Evolutionary conservation across 2,113 vertebrate species (phyloP).

Genomic region (Gopherus evgoodei): DNA sequence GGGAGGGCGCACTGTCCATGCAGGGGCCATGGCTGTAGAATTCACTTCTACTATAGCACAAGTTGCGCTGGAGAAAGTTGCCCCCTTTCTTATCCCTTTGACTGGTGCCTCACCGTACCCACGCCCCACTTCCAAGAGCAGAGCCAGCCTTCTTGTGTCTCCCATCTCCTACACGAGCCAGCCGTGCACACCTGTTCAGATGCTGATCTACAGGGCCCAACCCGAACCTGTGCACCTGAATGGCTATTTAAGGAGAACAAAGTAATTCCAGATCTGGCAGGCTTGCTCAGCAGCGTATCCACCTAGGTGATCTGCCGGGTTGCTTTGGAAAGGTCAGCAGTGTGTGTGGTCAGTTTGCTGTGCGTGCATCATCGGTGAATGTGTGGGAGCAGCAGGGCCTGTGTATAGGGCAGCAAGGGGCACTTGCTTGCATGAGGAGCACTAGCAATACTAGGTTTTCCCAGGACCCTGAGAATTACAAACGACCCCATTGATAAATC

Average conservation of each 20-base stretch:
- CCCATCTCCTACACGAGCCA: not conserved
- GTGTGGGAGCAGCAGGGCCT: not conserved
- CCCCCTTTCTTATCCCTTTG: not conserved
- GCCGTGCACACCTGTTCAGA: not conserved
- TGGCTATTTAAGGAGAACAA: not conserved
- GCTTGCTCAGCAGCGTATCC: accelerated
- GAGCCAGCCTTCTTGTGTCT: not conserved
- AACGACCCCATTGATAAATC: accelerated
- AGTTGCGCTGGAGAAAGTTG: not conserved
- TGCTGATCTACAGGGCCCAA: not conserved
- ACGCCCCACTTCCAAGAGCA: not conserved
- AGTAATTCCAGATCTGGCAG: not conserved
- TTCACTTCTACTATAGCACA: not conserved
- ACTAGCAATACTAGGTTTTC: not conserved
- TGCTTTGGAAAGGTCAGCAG: not conserved
- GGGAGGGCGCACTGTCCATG: no score
- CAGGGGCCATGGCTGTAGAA: no score
- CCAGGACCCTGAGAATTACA: not conserved
- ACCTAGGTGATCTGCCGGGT: not conserved
- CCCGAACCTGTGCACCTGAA: not conserved
- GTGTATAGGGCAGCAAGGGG: not conserved
- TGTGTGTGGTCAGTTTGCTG: not conserved
- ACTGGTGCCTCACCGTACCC: not conserved
- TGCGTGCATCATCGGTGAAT: no score
- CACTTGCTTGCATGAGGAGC: not conserved